Base-by-base conservation (phyloP, 2,888 invertebrate genomes). In the Dastarcus helophoroides region DNA sequence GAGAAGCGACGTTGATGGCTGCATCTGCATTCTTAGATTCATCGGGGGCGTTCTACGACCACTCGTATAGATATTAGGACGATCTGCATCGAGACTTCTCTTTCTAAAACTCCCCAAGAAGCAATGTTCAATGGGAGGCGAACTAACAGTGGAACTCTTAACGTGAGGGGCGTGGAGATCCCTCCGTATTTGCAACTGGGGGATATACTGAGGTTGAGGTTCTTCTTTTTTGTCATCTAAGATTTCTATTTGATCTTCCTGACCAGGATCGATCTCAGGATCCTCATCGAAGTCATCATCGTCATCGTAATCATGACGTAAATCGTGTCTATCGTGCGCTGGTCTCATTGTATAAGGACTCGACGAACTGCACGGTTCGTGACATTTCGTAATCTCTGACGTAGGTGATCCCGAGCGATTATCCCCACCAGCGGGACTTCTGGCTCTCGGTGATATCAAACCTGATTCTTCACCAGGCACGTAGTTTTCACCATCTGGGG, bases 331-430 rank as follows among this genome's bases (percentile, higher is more conserved):
- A 51, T 65, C 62, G 41, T 67, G 66, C 14, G 63, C 62, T 0
- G 84, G 83, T 13, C 82, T 69, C 77, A 82, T 82, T 3, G 81
- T 81, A 47, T 82, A 82, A 2, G 74, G 73, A 26, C 51, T 48
- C 2, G 54, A 47, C 1, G 58, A 53, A 3, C 56, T 51, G 23
- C 58, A 54, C 3, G 60, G 56, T 39, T 60, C 59, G 53, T 78
- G 79, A 41, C 79, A 79, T 47, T 77, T 76, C 5, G 79, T 79
- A 19, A 75, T 69, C 48, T 76, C 69, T n/a, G 76, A 52, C 16
- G 41, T 44, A n/a, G 53, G 54, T 0, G 53, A 54, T 70, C 34
- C 30, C 33, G 61, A 10, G 21, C 31, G 15, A 25, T 41, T 38
- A 13, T 45, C 64, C 55, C 65, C 60, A 26, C 54, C 53, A 3